Evolutionary conservation across 2,888 invertebrate species (phyloP).

Genomic region (Drosophila sordidula): DNA sequence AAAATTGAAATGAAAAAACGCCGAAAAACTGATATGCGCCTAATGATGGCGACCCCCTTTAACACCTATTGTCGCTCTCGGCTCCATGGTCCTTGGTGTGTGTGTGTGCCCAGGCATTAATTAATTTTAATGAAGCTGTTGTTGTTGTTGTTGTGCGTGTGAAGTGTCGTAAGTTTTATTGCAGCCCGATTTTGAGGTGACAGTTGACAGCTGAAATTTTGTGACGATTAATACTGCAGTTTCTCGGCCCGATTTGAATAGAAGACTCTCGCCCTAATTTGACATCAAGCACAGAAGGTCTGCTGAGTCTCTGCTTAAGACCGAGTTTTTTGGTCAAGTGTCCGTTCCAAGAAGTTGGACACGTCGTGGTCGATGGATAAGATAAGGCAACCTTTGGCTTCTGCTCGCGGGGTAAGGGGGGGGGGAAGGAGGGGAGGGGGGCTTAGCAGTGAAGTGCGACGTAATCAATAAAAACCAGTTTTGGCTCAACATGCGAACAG

Average conservation of each 20-base stretch:
- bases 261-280: constrained; percentile 25
- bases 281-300: constrained; percentile 6
- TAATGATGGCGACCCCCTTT: constrained; percentile 65
- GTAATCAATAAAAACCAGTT: constrained; percentile 71
- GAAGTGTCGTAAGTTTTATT: constrained; percentile 65
- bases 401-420: constrained; percentile 6
- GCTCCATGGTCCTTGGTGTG: constrained; percentile 45
- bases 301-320: neutral
- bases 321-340: constrained; percentile 65
- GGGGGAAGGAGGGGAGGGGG: neutral
- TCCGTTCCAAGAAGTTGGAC: constrained; percentile 53
- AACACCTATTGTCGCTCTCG: constrained; percentile 41
- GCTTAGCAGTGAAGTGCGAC: constrained; percentile 27
- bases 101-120: constrained; percentile 80
- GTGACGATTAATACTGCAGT: constrained; percentile 62
- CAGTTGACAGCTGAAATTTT: constrained; percentile 71
- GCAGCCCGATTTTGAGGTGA: constrained; percentile 53
- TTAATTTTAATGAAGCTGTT: constrained; percentile 82
- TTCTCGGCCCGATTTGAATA: constrained; percentile 42
- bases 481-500: constrained; percentile 30
- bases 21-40: constrained; percentile 64
- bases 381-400: constrained; percentile 73
- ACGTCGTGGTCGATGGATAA: constrained; percentile 47
- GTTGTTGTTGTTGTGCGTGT: constrained; percentile 65
- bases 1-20: too few relatives aligned